Conservation (phyloP, 2,888 invertebrate species). For the Tryphoninae sp. region DNA sequence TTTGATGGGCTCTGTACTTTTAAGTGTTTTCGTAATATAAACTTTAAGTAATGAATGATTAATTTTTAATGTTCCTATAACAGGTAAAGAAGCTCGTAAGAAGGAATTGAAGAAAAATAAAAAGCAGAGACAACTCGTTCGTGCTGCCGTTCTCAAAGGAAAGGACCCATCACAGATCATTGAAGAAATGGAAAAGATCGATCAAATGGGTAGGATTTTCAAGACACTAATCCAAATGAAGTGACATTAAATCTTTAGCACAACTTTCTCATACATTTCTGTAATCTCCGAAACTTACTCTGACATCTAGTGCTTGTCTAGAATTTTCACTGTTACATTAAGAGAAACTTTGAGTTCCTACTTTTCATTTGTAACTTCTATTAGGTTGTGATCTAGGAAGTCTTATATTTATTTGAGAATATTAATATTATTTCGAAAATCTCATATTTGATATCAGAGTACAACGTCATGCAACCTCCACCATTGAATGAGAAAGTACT, state of each 20-base stretch:
- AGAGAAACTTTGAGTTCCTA: too few relatives aligned
- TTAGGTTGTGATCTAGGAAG: neutral
- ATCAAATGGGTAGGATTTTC: slow-evolving; percentile 93
- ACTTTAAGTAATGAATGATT: slow-evolving; percentile 12
- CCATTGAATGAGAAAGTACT: slow-evolving; percentile 97
- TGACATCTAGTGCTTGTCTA: too few relatives aligned
- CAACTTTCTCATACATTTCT: slow-evolving; percentile 37
- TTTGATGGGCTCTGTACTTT: slow-evolving; percentile 24
- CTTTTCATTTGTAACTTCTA: too few relatives aligned
- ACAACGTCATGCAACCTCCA: slow-evolving; percentile 96
- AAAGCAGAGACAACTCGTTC: slow-evolving; percentile 96
- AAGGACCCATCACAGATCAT: slow-evolving; percentile 98
- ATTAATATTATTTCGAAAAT: slow-evolving; percentile 9
- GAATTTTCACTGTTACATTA: too few relatives aligned
- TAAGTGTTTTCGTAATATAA: slow-evolving; percentile 32
- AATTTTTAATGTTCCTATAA: slow-evolving; percentile 63
- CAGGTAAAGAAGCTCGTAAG: slow-evolving; percentile 98
- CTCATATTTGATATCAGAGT: slow-evolving; percentile 85
- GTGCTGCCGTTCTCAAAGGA: slow-evolving; percentile 98
- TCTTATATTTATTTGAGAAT: neutral
- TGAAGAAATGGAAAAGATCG: slow-evolving; percentile 98
- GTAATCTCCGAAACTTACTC: slow-evolving; percentile 13
- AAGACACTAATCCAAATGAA: neutral
- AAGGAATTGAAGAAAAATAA: slow-evolving; percentile 99
- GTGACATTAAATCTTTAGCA: neutral